These are phyloP conservation scores for Bombus affinis DNA, from an alignment of 1,140 invertebrate species.

Conservation along the genomic window DNA sequence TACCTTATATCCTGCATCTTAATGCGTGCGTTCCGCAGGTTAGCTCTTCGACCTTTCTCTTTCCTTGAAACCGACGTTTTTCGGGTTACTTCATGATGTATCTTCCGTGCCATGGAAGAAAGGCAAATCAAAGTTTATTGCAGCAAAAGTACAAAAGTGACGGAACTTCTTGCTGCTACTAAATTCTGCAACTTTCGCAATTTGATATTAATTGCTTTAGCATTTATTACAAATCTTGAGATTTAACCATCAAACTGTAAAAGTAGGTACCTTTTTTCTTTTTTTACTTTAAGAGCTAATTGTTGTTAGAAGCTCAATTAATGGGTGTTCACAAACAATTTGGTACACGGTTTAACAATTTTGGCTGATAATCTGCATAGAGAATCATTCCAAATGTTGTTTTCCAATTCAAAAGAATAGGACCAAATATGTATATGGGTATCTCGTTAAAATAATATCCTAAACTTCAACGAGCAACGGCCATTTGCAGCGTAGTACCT, in stretches of 20 bases:
- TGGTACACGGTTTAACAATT: neutral
- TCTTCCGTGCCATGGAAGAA: neutral
- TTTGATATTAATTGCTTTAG: neutral
- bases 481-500: constrained; percentile 40
- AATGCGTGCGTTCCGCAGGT: neutral
- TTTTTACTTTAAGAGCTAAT: too few relatives aligned
- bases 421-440: too few relatives aligned
- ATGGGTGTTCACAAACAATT: too few relatives aligned
- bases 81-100: neutral
- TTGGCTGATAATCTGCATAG: neutral
- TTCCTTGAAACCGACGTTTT: neutral
- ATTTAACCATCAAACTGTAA: neutral
- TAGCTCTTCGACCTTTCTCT: neutral
- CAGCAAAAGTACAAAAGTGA: neutral
- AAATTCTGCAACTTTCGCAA: neutral
- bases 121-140: neutral
- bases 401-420: neutral
- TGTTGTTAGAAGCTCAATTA: too few relatives aligned
- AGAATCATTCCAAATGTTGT: neutral
- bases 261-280: too few relatives aligned
- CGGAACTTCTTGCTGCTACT: neutral
- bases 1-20: constrained; percentile 7
- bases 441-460: neutral
- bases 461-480: neutral
- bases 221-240: neutral